phyloP scores from a whole-genome alignment of 2,113 vertebrate genomes.

The Octodon degus region DNA sequence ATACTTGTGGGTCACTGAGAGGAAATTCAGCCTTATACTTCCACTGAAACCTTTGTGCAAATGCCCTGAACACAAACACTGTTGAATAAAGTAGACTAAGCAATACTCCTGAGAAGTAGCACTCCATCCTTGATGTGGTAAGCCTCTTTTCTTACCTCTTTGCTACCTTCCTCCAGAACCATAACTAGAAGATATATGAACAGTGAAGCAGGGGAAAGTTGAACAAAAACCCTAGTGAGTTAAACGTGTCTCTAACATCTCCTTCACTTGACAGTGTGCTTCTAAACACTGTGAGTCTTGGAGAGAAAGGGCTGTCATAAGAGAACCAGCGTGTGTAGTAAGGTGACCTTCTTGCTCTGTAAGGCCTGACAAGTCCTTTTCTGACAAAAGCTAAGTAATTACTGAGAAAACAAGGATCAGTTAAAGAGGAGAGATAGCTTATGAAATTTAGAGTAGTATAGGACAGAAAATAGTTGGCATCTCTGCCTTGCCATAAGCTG shows the following conservation, averaged over 20 bases:
- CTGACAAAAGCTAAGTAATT: constrained; percentile 54
- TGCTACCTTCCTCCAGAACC: background rate
- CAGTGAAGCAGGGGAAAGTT: background rate
- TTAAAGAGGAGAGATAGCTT: background rate
- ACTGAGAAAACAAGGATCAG: background rate
- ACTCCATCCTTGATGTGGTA: background rate
- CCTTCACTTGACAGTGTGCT: constrained; percentile 25
- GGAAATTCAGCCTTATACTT: background rate
- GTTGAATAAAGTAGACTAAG: accelerated
- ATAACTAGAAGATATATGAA: background rate
- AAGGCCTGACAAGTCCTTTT: constrained; percentile 42
- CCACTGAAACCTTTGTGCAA: background rate
- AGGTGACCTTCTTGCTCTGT: constrained; percentile 32
- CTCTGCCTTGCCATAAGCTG: background rate
- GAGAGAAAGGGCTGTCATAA: background rate
- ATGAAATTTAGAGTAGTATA: background rate
- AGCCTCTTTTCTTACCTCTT: background rate
- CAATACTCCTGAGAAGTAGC: background rate
- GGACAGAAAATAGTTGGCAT: background rate
- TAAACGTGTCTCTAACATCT: background rate
- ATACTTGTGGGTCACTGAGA: background rate
- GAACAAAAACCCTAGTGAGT: background rate
- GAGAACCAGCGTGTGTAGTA: background rate
- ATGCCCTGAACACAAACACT: background rate
- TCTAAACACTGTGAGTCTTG: background rate